Evolutionary conservation across 2,797 vertebrate species (phyloP), one percentile per base, ranked within the genome.

Genomic region (Leptoclinus maculatus): DNA sequence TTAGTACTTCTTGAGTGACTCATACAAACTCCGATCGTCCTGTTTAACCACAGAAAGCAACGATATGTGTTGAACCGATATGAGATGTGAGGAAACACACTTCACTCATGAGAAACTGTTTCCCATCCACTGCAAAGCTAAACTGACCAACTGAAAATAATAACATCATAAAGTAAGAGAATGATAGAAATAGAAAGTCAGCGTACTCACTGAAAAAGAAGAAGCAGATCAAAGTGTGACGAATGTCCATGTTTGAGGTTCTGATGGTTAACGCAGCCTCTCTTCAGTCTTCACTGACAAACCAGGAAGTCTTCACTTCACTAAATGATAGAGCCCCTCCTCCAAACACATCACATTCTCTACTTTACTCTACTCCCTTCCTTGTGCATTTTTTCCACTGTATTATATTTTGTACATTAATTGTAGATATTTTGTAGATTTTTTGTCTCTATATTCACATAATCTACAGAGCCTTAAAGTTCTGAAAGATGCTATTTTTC

Each of bases 171-270:
- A 39, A 29, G 25, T 23, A 14, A 32, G 2, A 17, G 6, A 25
- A 39, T 11, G 13, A 19, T 1, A 51, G 1, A 51, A 57, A 19
- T 0, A 27, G 3, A 66, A 36, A 4, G 0, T 6, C 25, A 23
- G 5, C 8, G 1, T 47, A 74, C 82, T 84, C 70, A 84, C 82
- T 0, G 54, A 74, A 41, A 25, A 66, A 29, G 47, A 82, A 54
- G 58, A 64, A 17, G 32, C 32, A 34, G 36, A 73, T 45, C 17
- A 51, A 4, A 32, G 29, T 12, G 3, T 19, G 38, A 32, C 0
- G 0, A 3, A 57, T n/a, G 3, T 43, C 66, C 78, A 84, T 84
- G 41, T 21, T 67, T 6, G 67, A 62, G 2, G 60, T 12, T 49
- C 19, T 49, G 47, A 19, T 66, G 39, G 21, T 71, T 34, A 32